Evolutionary conservation across 2,797 vertebrate genomes (phyloP).

Genomic region (Myotis daubentonii): DNA sequence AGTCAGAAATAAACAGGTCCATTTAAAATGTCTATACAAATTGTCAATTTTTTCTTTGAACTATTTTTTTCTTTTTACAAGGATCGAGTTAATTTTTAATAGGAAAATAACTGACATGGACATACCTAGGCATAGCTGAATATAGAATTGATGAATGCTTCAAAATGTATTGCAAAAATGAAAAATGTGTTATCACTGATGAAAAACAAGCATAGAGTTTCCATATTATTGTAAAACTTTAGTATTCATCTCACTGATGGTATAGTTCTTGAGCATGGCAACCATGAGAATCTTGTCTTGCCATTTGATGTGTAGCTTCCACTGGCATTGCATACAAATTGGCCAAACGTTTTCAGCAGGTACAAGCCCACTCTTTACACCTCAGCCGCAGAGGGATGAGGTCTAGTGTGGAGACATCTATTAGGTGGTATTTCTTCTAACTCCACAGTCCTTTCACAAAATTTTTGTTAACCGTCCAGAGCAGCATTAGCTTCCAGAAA

Average conservation of each 20-base stretch:
- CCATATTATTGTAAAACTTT: background rate
- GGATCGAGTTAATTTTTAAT: background rate
- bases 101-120: background rate
- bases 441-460: background rate
- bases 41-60: background rate
- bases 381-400: background rate
- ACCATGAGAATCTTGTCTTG: background rate
- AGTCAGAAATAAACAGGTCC: background rate
- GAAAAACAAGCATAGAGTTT: background rate
- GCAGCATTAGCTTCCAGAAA: background rate
- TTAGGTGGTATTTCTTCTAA: background rate
- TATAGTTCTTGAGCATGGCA: background rate
- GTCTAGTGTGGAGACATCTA: background rate
- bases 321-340: background rate
- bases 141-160: background rate
- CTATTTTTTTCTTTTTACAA: slow-evolving; percentile 22
- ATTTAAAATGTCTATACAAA: slow-evolving; percentile 16
- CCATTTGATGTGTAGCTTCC: background rate
- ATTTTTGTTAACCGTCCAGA: background rate
- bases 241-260: background rate
- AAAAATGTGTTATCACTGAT: background rate
- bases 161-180: background rate
- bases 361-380: background rate
- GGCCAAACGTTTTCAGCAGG: background rate
- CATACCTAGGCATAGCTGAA: background rate